A percentile compares a stretch with the other conserved stretches of the same genome.
phyloP scores from a whole-genome alignment of 37 sponge, comb jelly and placozoan species.

The Petrosia ficiformis region DNA sequence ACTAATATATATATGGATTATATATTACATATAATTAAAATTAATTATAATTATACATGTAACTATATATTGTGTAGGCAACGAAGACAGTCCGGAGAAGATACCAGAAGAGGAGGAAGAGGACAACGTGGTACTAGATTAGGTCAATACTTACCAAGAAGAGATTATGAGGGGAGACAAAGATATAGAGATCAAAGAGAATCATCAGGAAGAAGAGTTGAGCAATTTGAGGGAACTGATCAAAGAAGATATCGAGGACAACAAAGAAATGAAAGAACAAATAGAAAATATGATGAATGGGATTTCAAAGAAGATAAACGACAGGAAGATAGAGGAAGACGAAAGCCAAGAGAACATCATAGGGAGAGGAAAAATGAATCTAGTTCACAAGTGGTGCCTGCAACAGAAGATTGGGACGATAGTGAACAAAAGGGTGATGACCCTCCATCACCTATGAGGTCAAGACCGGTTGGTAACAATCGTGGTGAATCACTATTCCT shows the following conservation, averaged over 20 bases:
- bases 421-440: background rate
- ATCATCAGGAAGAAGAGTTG: background rate
- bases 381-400: background rate
- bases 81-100: too few relatives aligned
- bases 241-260: too few relatives aligned
- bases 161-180: constrained; percentile 6
- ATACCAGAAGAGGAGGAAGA: background rate
- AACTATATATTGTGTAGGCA: too few relatives aligned
- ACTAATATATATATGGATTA: too few relatives aligned
- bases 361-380: background rate
- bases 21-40: too few relatives aligned
- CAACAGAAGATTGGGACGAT: background rate
- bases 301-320: too few relatives aligned
- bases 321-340: background rate
- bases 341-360: background rate
- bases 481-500: too few relatives aligned
- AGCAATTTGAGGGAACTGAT: too few relatives aligned
- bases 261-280: too few relatives aligned
- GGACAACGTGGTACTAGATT: background rate
- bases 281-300: too few relatives aligned
- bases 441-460: background rate
- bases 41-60: too few relatives aligned
- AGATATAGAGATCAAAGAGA: background rate
- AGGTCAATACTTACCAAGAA: background rate
- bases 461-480: too few relatives aligned